Evolutionary conservation across 2,113 vertebrate genomes (phyloP), one percentile per base, ranked within the genome.

Genomic region (Lutjanus erythropterus): DNA sequence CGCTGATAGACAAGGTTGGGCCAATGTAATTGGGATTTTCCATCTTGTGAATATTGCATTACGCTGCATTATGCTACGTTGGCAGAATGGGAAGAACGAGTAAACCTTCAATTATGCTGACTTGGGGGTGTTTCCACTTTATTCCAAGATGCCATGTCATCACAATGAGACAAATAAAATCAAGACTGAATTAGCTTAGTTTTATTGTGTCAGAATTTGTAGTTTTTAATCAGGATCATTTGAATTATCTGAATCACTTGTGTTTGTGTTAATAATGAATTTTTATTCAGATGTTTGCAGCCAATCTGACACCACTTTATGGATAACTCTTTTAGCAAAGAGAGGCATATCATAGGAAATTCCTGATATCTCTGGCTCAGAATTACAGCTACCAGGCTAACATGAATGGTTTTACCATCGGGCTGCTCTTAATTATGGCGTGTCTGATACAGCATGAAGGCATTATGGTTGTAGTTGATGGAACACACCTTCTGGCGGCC

Each of bases 1-100:
- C 23, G 76, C 88, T 83, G 82, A 83, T 65, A 71, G 78, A 82
- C 60, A 2, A 23, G 10, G 42, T 53, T 27, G 33, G 23, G 55
- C 31, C 25, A 41, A 15, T 50, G 59, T 64, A 31, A 50, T 55
- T 55, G 35, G 49, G 50, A 2, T 35, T 37, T 12, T 64, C 5
- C 33, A 41, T 12, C 35, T 29, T 31, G 8, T 33, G 19, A 58
- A 23, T 27, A 33, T 37, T 47, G 27, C 27, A 31, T 58, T 44
- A 71, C 41, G 5, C 16, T 18, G 42, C n/a, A 50, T 52, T 52
- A 52, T 12, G 55, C 41, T 42, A 18, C 29, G 15, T 1, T 31
- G 23, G 25, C 25, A 55, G 23, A 41, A 27, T 11, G 19, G 19
- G 42, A 66, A 23, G 16, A 62, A 27, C 6, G 7, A 9, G n/a